These are phyloP conservation scores for Calliopsis andreniformis DNA, from an alignment of 1,140 invertebrate species.

Conservation along the genomic window DNA sequence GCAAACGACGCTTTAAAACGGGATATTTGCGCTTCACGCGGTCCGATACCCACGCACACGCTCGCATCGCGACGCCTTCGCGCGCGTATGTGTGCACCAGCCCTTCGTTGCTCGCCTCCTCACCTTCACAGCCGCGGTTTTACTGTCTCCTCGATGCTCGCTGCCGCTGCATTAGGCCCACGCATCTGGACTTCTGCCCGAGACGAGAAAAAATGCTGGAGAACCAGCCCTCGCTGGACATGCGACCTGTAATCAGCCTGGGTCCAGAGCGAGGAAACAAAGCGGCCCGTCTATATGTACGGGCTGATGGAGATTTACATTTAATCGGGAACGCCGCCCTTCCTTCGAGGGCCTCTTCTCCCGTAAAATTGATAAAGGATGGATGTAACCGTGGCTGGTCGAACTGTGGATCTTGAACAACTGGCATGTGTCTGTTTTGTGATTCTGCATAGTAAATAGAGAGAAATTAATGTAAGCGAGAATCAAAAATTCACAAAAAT, in stretches of 20 bases:
- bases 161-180: slow-evolving; percentile 32
- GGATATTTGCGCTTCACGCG: slow-evolving; percentile 76
- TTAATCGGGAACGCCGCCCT: slow-evolving; percentile 11
- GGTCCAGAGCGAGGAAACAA: slow-evolving; percentile 7
- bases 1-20: slow-evolving; percentile 76
- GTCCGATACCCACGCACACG: slow-evolving; percentile 31
- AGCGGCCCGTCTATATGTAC: not conserved
- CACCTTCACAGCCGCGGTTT: slow-evolving; percentile 33
- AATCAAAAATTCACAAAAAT: too few relatives aligned
- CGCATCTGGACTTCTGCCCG: slow-evolving; percentile 42
- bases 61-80: not conserved
- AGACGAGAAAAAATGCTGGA: slow-evolving; percentile 25
- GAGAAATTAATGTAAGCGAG: too few relatives aligned
- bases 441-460: too few relatives aligned
- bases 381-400: not conserved
- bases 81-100: not conserved
- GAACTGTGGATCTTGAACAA: too few relatives aligned
- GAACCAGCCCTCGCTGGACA: not conserved
- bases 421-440: too few relatives aligned
- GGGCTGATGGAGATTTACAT: slow-evolving; percentile 34
- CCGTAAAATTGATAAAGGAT: slow-evolving; percentile 43
- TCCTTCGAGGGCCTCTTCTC: not conserved
- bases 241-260: slow-evolving; percentile 39
- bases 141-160: slow-evolving; percentile 46
- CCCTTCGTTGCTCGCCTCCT: not conserved